Percentiles rank a stretch among this genome's conserved stretches.
Evolutionary conservation across 1,140 invertebrate species (phyloP).

Genomic region (Telenomus remus): DNA sequence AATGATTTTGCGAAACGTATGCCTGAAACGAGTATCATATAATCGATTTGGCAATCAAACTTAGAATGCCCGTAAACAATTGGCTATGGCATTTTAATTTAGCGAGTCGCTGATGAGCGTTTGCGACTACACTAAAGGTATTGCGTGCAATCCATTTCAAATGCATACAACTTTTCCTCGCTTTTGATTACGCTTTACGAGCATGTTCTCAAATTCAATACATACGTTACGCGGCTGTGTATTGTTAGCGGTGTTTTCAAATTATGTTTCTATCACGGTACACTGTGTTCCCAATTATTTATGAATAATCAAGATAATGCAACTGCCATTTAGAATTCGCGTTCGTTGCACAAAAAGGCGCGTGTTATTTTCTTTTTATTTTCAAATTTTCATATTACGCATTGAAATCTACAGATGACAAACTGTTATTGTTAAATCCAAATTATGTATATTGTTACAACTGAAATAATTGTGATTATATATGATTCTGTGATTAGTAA

Average conservation of each 20-base stretch:
- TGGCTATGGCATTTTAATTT: slow-evolving; percentile 8
- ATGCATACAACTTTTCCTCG: slow-evolving; percentile 24
- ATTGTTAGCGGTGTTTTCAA: slow-evolving; percentile 13
- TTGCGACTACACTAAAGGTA: slow-evolving; percentile 3
- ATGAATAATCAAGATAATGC: not conserved
- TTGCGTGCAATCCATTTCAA: slow-evolving; percentile 14
- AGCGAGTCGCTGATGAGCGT: too few relatives aligned
- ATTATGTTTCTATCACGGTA: not conserved
- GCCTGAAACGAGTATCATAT: not conserved
- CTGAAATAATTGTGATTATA: too few relatives aligned
- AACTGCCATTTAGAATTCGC: too few relatives aligned
- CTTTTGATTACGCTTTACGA: slow-evolving; percentile 19
- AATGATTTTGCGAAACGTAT: slow-evolving; percentile 6
- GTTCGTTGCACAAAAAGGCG: too few relatives aligned
- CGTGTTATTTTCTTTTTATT: too few relatives aligned
- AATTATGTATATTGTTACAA: too few relatives aligned
- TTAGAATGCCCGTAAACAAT: not conserved
- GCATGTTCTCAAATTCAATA: slow-evolving; percentile 26
- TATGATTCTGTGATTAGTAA: too few relatives aligned
- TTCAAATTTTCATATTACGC: too few relatives aligned
- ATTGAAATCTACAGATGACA: too few relatives aligned
- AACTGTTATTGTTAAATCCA: too few relatives aligned
- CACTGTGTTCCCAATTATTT: not conserved
- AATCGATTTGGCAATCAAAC: slow-evolving; percentile 9
- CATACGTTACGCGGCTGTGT: slow-evolving; percentile 7